Evolutionary conservation across 2,888 invertebrate genomes (phyloP), one percentile per base, ranked within the genome.

Genomic region (Mesorhabditis spiculigera): DNA sequence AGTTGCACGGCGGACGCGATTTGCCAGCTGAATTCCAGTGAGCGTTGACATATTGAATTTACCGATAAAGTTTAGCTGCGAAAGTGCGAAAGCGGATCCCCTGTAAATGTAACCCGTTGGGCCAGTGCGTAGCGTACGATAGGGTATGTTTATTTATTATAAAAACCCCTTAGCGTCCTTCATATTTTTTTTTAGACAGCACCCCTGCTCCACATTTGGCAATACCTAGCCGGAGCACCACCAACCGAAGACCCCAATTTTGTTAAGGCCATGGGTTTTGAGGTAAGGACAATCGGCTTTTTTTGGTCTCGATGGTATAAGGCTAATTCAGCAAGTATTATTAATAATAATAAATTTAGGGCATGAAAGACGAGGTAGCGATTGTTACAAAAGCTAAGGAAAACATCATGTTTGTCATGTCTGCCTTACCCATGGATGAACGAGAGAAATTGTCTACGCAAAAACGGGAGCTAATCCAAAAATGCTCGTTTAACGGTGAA

Each of bases 341-440:
- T 10, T 50, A 13, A 16, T 63, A 28, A 13, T 13, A 16, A 16
- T 8, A 13, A 63, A 63, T 63, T 64, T 45, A 84, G 84, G 82
- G 82, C 58, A 84, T 85, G 81, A 83, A 80, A 4, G 85, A 85
- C 74, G 85, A 85, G 75, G 85, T 85, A 43, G 85, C 85, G 4
- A 84, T 85, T 69, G 84, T 84, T 0, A 85, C 85, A 13, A 84
- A 83, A 71, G 85, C 85, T 0, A 85, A 85, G 69, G 85, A 85
- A 70, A 85, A 85, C 69, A 81, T 85, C 50, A 80, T 85, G 73
- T 85, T 85, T 70, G 82, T 80, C 2, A 85, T 85, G 82, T 76
- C 82, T 4, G 77, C 79, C 0, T 65, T 85, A 44, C 74, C 81
- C 5, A 79, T 81, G 78, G 76, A 78, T 45, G 76, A 80, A 45